phyloP scores from a whole-genome alignment of 2,888 invertebrate species.

The Drosophila sordidula region DNA sequence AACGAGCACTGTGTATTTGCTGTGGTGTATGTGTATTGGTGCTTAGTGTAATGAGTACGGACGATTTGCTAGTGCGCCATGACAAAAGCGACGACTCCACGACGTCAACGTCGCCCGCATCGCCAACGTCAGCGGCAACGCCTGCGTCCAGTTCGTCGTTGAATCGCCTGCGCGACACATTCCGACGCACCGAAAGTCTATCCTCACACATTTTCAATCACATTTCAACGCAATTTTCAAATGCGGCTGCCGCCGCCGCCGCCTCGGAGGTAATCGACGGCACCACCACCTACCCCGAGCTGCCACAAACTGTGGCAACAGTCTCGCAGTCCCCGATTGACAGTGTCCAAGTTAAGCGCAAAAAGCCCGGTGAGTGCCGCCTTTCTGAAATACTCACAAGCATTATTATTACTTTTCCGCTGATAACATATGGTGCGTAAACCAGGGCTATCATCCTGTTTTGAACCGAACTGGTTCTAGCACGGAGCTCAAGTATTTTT shows the following conservation, averaged over 20 bases:
- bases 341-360: conserved; percentile 59
- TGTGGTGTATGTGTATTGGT: conserved; percentile 12
- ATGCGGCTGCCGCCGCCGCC: conserved; percentile 78
- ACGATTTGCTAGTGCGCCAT: conserved; percentile 81
- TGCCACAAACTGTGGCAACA: conserved; percentile 33
- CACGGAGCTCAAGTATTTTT: neutral
- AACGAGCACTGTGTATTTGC: conserved; percentile 7
- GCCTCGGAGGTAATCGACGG: conserved; percentile 79
- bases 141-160: conserved; percentile 71
- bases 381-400: neutral
- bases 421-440: neutral
- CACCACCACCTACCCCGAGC: conserved; percentile 63
- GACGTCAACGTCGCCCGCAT: conserved; percentile 33
- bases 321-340: conserved; percentile 1
- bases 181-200: conserved; percentile 83
- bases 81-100: conserved; percentile 82
- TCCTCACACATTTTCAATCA: conserved; percentile 82
- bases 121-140: conserved; percentile 42
- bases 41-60: conserved; percentile 76
- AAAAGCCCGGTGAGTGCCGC: conserved; percentile 78
- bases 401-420: neutral
- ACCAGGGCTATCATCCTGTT: neutral
- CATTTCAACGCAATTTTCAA: conserved; percentile 81
- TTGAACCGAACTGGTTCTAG: neutral
- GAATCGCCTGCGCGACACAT: conserved; percentile 83